Percentiles rank a stretch among this genome's conserved stretches.
These are phyloP conservation scores for Drosophila biarmipes DNA, from an alignment of 1,140 invertebrate species.

Conservation along the genomic window DNA sequence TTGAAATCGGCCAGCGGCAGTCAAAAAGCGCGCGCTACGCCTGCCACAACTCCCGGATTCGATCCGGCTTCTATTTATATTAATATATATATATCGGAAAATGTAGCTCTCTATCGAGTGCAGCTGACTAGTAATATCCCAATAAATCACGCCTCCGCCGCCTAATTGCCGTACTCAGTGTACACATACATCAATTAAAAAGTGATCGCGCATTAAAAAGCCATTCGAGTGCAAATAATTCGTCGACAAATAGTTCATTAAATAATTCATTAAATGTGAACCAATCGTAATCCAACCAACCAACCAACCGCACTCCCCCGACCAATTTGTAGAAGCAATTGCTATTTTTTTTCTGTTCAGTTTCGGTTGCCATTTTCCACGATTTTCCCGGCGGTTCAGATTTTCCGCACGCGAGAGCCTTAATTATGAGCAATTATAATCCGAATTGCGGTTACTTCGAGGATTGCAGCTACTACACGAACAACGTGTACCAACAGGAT, in stretches of 20 bases:
- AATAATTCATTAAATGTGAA: constrained; percentile 63
- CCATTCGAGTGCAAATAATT: constrained; percentile 72
- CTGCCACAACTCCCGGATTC: constrained; percentile 32
- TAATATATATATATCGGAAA: constrained; percentile 29
- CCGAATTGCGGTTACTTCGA: constrained; percentile 84
- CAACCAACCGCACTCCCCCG: background rate
- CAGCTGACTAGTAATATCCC: constrained; percentile 17
- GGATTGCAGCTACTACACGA: constrained; percentile 79
- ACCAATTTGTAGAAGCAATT: background rate
- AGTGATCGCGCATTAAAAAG: constrained; percentile 79
- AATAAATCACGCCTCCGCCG: constrained; percentile 22
- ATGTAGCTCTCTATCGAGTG: constrained; percentile 26
- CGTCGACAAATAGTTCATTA: constrained; percentile 44
- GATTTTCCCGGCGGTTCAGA: constrained; percentile 12
- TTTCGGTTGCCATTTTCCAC: constrained; percentile 6
- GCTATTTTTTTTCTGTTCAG: constrained; percentile 28
- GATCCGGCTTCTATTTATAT: background rate
- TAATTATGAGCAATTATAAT: constrained; percentile 84
- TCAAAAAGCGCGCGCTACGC: constrained; percentile 69
- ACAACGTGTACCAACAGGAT: constrained; percentile 82
- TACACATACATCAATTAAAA: constrained; percentile 73
- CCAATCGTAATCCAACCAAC: background rate
- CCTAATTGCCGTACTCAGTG: constrained; percentile 13
- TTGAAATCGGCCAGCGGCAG: constrained; percentile 64
- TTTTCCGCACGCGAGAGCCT: constrained; percentile 52